phyloP scores from a whole-genome alignment of 2,797 vertebrate species.

The Onychomys leucogaster region DNA sequence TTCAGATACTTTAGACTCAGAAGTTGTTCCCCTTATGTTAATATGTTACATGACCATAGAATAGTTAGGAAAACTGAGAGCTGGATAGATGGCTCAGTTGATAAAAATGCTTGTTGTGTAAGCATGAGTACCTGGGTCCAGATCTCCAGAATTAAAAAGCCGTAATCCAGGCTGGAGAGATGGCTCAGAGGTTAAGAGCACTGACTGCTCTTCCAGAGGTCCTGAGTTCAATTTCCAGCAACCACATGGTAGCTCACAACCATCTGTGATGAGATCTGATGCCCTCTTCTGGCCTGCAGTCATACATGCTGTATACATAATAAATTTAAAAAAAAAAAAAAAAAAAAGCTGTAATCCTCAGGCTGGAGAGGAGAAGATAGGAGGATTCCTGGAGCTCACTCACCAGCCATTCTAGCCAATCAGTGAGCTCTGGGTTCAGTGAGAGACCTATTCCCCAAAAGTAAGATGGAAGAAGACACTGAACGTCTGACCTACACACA shows the following conservation, averaged over 20 bases:
- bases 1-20: conserved; percentile 56
- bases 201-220: too few relatives aligned
- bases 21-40: neutral
- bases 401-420: neutral
- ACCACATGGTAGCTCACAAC: too few relatives aligned
- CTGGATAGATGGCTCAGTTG: neutral
- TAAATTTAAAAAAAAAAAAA: too few relatives aligned
- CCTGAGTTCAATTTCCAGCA: too few relatives aligned
- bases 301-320: too few relatives aligned
- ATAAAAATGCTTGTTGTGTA: neutral
- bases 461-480: neutral
- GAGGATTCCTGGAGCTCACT: too few relatives aligned
- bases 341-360: neutral
- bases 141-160: neutral
- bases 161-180: neutral
- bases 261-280: too few relatives aligned
- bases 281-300: too few relatives aligned
- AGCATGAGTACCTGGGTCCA: neutral
- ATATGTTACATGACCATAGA: neutral
- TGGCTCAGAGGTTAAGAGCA: too few relatives aligned
- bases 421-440: neutral
- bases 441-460: neutral
- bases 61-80: too few relatives aligned
- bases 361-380: neutral
- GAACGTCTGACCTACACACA: neutral